Conservation (phyloP, 2,113 vertebrate genomes). For the Campylomormyrus tamandua region DNA sequence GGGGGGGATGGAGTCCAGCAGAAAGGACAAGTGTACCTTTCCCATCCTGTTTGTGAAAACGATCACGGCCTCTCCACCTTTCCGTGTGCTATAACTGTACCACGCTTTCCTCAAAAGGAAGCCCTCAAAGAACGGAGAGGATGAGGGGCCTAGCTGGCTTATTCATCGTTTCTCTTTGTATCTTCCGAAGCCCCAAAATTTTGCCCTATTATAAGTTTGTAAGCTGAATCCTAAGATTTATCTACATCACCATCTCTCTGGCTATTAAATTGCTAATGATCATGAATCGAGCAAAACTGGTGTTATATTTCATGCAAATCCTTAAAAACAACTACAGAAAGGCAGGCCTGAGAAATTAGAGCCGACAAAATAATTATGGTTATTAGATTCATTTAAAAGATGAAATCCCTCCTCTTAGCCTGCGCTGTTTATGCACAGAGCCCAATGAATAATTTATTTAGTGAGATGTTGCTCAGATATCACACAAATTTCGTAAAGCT, state of each 20-base stretch:
- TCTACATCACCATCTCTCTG: background rate
- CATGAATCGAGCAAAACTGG: background rate
- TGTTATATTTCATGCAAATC: background rate
- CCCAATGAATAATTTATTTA: slow-evolving; percentile 38
- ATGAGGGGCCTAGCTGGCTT: background rate
- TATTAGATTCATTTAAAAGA: slow-evolving; percentile 2
- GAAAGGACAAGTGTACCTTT: background rate
- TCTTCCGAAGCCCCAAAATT: background rate
- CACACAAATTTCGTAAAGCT: slow-evolving; percentile 42
- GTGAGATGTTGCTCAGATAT: slow-evolving; percentile 37
- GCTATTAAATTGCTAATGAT: background rate
- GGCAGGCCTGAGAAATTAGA: background rate
- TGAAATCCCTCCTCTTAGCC: slow-evolving; percentile 21
- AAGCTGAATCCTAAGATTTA: background rate
- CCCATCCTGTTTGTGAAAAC: background rate
- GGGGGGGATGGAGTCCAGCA: background rate
- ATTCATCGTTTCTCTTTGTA: background rate
- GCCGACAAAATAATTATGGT: background rate
- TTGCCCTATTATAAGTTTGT: background rate
- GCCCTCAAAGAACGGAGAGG: background rate
- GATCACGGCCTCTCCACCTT: background rate
- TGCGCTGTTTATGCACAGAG: slow-evolving; percentile 10
- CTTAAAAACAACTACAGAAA: background rate
- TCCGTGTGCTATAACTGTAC: background rate
- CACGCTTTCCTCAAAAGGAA: background rate